These are phyloP conservation scores for Actinernus sp. DNA, from an alignment of 92 coral and sea anemone species.

Conservation along the genomic window DNA sequence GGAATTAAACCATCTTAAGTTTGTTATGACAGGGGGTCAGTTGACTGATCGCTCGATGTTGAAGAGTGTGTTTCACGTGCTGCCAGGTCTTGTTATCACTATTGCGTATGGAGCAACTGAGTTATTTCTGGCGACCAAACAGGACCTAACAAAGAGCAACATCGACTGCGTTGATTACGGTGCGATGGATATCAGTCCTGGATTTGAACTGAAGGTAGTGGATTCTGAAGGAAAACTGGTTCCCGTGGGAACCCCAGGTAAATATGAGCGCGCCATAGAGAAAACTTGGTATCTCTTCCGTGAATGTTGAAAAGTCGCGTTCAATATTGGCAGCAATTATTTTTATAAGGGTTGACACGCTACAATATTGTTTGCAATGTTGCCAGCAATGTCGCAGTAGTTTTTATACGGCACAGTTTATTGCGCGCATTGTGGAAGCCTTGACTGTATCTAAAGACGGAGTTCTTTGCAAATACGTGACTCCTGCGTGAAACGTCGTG, in stretches of 20 bases:
- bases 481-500: no score
- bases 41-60: slow-evolving; percentile 6
- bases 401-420: no score
- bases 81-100: slow-evolving; percentile 22
- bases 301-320: no score
- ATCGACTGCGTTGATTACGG: slow-evolving; percentile 18
- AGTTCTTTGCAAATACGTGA: no score
- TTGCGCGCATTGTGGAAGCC: no score
- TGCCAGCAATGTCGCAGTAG: no score
- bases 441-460: no score
- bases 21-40: slow-evolving; percentile 33
- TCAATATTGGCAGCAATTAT: no score
- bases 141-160: slow-evolving; percentile 5
- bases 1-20: slow-evolving; percentile 9
- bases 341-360: no score
- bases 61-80: slow-evolving; percentile 10
- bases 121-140: slow-evolving; percentile 3
- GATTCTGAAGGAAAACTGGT: slow-evolving; percentile 10
- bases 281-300: not conserved
- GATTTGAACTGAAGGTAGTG: slow-evolving; percentile 34
- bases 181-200: slow-evolving; percentile 27
- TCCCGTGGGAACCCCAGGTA: slow-evolving; percentile 16
- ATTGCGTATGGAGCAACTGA: slow-evolving; percentile 39
- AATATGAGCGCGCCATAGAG: not conserved
- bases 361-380: no score